Conservation (phyloP, 2,113 vertebrate genomes). For the Andinoacara biseriatus region DNA sequence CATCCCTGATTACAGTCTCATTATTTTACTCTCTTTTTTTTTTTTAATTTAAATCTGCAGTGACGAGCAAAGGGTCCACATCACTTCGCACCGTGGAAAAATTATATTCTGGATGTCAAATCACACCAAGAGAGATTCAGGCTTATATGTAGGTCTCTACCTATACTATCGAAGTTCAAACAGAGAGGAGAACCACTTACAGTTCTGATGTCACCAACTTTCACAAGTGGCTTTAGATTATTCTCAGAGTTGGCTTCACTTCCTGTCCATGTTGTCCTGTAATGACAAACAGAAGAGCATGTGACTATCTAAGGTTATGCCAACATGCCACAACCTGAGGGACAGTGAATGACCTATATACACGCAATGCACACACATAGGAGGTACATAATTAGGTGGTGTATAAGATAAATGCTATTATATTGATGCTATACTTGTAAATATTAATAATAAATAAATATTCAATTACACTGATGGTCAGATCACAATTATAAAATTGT, state of each 20-base stretch:
- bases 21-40: not conserved
- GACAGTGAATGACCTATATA: not conserved
- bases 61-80: not conserved
- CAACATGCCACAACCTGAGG: not conserved
- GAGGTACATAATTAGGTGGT: not conserved
- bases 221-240: constrained; percentile 21
- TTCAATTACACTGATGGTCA: not conserved
- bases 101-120: not conserved
- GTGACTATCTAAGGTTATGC: not conserved
- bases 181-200: constrained; percentile 25
- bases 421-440: not conserved
- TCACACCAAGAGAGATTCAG: not conserved
- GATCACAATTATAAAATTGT: not conserved
- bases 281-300: constrained; percentile 20
- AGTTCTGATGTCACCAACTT: constrained; percentile 36
- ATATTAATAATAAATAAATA: not conserved
- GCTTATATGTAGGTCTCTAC: not conserved
- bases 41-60: not conserved
- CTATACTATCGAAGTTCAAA: not conserved
- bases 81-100: not conserved
- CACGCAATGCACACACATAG: not conserved
- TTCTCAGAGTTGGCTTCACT: constrained; percentile 34
- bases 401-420: not conserved
- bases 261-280: constrained; percentile 49
- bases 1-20: not conserved